Evolutionary conservation across 1,140 invertebrate species (phyloP), one percentile per base, ranked within the genome.

Genomic region (Drosophila pseudoananassae): DNA sequence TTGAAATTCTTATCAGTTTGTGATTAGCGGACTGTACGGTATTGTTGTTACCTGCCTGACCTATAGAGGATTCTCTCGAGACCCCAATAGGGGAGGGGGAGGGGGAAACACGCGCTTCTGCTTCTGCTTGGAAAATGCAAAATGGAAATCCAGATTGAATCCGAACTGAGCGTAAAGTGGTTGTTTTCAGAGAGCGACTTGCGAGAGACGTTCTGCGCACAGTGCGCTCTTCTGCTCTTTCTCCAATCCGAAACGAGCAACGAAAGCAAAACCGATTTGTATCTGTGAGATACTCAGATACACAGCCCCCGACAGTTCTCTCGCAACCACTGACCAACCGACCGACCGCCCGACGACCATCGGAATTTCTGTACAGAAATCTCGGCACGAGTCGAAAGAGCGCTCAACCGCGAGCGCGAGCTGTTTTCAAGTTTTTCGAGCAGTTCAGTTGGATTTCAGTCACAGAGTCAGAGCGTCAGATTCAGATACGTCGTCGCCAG

Each of bases 331-430:
- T 78, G 75, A 83, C 75, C 77, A 63, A 27, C 54, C 57, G 55
- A 29, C 45, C 60, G 15, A 17, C 36, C 25, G 49, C 12, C 49
- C 23, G 27, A 40, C 50, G 58, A 80, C 76, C 82, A 85, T 88
- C 70, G 82, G 82, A 87, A 87, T 87, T 87, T 82, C 65, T 85
- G 74, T 85, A 85, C 73, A 77, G 56, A 84, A 84, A 84, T 84
- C 80, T 84, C 70, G 43, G 43, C 43, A 20, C 43, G 43, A 46
- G 43, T 10, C 15, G 43, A 17, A 20, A 46, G 40, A 46, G 43
- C 20, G 43, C 15, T 10, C 15, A 45, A 15, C 43, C 12, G 38
- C 38, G 9, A 55, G 64, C 36, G 55, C 60, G 54, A 50, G 73
- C 54, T 60, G 78, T 53, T 70, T 81, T 63, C 68, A 87, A 71